Conservation (phyloP, 2,888 invertebrate genomes). For the Xestoiulus laeticollis region DNA sequence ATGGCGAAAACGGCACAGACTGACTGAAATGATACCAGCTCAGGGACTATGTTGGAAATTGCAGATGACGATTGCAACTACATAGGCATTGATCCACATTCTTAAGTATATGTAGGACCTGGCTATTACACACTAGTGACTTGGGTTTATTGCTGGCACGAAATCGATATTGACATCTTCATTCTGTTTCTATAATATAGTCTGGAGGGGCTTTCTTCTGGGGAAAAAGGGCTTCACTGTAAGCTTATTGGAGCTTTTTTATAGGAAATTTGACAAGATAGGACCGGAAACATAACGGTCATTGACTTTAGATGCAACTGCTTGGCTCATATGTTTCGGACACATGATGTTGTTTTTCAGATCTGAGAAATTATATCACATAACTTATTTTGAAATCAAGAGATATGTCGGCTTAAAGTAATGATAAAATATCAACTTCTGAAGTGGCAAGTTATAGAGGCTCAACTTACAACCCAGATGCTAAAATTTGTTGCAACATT, state of each 20-base stretch:
- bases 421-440: neutral
- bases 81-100: neutral
- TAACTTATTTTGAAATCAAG: neutral
- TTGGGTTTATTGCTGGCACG: neutral
- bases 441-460: no score
- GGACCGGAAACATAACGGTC: neutral
- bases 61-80: neutral
- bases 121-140: conserved; percentile 32
- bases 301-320: neutral
- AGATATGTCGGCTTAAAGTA: neutral
- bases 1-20: neutral
- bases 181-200: conserved; percentile 35
- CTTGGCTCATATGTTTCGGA: neutral
- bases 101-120: neutral
- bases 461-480: no score
- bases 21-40: neutral
- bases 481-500: no score
- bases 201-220: conserved; percentile 25
- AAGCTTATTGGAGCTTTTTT: conserved; percentile 2
- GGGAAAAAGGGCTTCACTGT: conserved; percentile 1
- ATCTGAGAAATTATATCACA: neutral
- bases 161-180: conserved; percentile 35
- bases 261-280: conserved; percentile 7
- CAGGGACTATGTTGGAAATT: neutral
- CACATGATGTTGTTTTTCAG: neutral